Evolutionary conservation across 2,113 vertebrate species (phyloP).

Genomic region (Crypturellus undulatus): DNA sequence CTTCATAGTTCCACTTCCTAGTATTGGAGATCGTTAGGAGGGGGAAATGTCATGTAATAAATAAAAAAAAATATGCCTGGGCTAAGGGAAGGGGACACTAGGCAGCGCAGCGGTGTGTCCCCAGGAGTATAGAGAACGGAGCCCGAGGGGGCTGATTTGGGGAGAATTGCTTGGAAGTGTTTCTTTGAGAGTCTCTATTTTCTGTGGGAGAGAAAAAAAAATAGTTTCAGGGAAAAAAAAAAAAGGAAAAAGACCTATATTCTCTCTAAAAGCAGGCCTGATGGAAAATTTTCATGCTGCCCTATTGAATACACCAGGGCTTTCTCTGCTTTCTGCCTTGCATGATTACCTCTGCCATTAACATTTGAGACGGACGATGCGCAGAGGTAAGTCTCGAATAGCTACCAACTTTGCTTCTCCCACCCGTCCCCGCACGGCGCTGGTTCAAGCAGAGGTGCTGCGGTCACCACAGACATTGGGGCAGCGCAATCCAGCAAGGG

Average conservation of each 20-base stretch:
- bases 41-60: not conserved
- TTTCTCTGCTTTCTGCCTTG: constrained; percentile 26
- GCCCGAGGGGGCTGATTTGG: not conserved
- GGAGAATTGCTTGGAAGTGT: not conserved
- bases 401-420: constrained; percentile 22
- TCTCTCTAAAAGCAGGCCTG: not conserved
- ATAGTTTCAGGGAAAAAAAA: not conserved
- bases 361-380: not conserved
- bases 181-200: not conserved
- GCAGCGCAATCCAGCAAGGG: not conserved
- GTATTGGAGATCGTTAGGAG: not conserved
- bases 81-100: not conserved
- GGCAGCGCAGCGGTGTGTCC: not conserved
- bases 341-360: not conserved
- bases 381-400: not conserved
- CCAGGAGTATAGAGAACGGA: fast-evolving
- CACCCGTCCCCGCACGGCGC: not conserved
- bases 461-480: not conserved
- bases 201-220: not conserved
- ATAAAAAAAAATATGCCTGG: not conserved
- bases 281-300: not conserved
- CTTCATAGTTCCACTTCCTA: not conserved
- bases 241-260: not conserved
- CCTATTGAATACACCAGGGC: not conserved
- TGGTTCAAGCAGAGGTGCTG: not conserved